phyloP scores from a whole-genome alignment of 2,888 invertebrate species.

The Chorisops tibialis region DNA sequence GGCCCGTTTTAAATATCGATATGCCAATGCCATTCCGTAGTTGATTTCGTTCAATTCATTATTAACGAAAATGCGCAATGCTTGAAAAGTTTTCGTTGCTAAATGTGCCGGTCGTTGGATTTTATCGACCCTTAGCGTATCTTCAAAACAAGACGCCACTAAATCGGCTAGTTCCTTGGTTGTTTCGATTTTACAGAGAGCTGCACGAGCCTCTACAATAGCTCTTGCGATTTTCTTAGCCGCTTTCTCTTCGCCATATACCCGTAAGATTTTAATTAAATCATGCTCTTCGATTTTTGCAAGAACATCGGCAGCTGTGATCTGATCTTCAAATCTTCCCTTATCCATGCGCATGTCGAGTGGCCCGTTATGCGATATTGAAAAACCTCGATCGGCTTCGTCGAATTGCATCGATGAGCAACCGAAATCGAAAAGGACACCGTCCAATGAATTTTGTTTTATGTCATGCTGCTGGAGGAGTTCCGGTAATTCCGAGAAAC shows the following conservation, averaged over 20 bases:
- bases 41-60: constrained; percentile 94
- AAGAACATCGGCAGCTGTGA: constrained; percentile 85
- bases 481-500: constrained; percentile 79
- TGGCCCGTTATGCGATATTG: constrained; percentile 78
- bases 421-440: constrained; percentile 88
- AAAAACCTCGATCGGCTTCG: constrained; percentile 76
- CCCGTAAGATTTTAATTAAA: constrained; percentile 77
- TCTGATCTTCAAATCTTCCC: constrained; percentile 62
- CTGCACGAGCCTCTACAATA: constrained; percentile 77
- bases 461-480: constrained; percentile 61
- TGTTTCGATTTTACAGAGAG: constrained; percentile 71
- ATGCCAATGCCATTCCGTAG: constrained; percentile 77
- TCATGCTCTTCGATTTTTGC: constrained; percentile 74
- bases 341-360: constrained; percentile 97
- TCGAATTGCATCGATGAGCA: constrained; percentile 96
- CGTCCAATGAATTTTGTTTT: constrained; percentile 71
- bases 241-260: constrained; percentile 87
- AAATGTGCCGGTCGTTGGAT: constrained; percentile 71
- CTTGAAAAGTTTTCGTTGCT: constrained; percentile 91
- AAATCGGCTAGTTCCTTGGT: constrained; percentile 78
- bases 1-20: constrained; percentile 69
- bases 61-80: constrained; percentile 91
- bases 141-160: constrained; percentile 60
- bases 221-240: constrained; percentile 83
- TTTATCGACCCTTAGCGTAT: constrained; percentile 64